Conservation (phyloP, 2,888 invertebrate species). For the Azorinus chamasolen region DNA sequence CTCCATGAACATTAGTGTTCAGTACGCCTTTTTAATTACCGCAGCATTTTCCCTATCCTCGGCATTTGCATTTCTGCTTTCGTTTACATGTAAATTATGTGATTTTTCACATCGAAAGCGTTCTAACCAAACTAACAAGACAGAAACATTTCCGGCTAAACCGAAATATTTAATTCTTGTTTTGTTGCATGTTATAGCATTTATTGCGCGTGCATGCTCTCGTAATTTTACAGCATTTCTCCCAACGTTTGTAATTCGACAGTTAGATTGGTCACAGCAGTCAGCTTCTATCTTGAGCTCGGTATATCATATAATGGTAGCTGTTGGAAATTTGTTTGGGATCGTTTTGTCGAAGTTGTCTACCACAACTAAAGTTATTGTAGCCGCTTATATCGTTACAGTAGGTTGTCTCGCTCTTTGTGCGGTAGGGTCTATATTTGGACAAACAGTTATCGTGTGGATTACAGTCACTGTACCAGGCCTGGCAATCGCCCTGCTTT, state of each 20-base stretch:
- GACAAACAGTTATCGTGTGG: slow-evolving; percentile 45
- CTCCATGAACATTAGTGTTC: slow-evolving; percentile 7
- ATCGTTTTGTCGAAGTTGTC: slow-evolving; percentile 42
- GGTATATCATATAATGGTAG: slow-evolving; percentile 37
- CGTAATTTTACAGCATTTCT: slow-evolving; percentile 43
- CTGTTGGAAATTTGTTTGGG: slow-evolving; percentile 33
- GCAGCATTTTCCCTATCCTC: slow-evolving; percentile 29
- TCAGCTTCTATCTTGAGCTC: slow-evolving; percentile 28
- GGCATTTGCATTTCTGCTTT: slow-evolving; percentile 12
- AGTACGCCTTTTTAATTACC: slow-evolving; percentile 47
- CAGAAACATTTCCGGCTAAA: slow-evolving; percentile 11
- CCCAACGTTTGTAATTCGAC: slow-evolving; percentile 37
- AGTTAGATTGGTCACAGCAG: slow-evolving; percentile 31
- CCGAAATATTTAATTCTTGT: slow-evolving; percentile 14
- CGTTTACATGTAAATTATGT: slow-evolving; percentile 5
- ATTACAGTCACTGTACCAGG: slow-evolving; percentile 48
- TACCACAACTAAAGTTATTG: slow-evolving; percentile 39
- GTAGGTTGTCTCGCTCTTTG: slow-evolving; percentile 23
- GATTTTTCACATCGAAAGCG: not conserved
- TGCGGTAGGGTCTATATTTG: slow-evolving; percentile 39
- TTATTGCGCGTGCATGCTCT: slow-evolving; percentile 26
- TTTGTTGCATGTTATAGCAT: slow-evolving; percentile 26
- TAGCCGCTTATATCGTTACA: slow-evolving; percentile 22
- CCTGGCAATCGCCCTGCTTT: slow-evolving; percentile 51
- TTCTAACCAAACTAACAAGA: slow-evolving; percentile 9